Conservation (phyloP, 2,797 vertebrate genomes). For the Rhynchonycteris naso region DNA sequence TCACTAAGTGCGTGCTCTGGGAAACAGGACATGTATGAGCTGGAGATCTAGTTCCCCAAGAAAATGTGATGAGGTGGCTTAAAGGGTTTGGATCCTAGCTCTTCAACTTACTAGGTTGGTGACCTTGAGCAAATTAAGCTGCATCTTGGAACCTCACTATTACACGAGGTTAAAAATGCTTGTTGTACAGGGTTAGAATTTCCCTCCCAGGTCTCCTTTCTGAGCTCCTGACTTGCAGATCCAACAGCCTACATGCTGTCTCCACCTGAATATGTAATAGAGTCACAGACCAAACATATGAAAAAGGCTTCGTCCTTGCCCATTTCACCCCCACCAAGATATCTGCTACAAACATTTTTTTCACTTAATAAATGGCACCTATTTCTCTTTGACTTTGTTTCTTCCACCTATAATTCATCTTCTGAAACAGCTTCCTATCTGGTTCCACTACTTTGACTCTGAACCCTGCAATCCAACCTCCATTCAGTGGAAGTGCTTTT, state of each 20-base stretch:
- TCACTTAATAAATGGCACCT: background rate
- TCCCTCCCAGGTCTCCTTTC: background rate
- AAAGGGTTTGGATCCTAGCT: background rate
- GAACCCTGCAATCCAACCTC: background rate
- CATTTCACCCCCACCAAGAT: background rate
- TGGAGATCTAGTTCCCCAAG: background rate
- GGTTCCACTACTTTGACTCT: background rate
- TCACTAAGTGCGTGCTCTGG: slow-evolving; percentile 3
- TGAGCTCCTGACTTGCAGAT: background rate
- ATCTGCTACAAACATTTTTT: background rate
- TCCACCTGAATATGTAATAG: background rate
- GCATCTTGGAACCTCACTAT: background rate
- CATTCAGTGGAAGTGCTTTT: background rate
- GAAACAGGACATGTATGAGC: background rate
- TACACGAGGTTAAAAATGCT: background rate
- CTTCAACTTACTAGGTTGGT: background rate
- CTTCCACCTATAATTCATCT: background rate
- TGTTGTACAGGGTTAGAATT: background rate
- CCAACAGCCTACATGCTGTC: background rate
- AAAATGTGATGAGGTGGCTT: background rate
- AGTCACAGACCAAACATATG: background rate
- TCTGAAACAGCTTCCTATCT: background rate
- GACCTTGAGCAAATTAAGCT: background rate
- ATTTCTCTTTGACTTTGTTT: background rate
- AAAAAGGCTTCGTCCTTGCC: background rate